phyloP scores from a whole-genome alignment of 1,140 invertebrate genomes.

The Drosophila pachea region DNA sequence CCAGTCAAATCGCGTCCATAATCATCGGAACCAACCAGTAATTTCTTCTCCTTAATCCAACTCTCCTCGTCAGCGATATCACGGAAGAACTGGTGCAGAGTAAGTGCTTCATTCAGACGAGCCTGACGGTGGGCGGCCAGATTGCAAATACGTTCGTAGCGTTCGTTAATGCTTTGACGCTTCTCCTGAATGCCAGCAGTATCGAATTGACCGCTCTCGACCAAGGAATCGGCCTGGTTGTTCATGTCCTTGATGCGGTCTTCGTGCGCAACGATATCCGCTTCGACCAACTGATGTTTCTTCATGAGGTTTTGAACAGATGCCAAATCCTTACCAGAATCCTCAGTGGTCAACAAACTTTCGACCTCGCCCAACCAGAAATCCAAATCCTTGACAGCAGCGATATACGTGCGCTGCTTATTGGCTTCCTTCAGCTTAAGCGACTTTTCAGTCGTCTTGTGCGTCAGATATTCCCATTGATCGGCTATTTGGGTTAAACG shows the following conservation, averaged over 20 bases:
- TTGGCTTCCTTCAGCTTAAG: slow-evolving; percentile 99
- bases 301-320: slow-evolving; percentile 99
- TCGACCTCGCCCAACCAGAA: slow-evolving; percentile 99
- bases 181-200: slow-evolving; percentile 95
- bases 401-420: slow-evolving; percentile 99
- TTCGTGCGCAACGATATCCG: slow-evolving; percentile 97
- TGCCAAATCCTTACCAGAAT: slow-evolving; percentile 98
- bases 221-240: slow-evolving; percentile 93
- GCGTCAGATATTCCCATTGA: slow-evolving; percentile 98
- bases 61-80: slow-evolving; percentile 99
- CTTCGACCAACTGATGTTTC: slow-evolving; percentile 98
- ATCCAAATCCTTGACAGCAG: slow-evolving; percentile 99
- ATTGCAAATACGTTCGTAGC: slow-evolving; percentile 95
- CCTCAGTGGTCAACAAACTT: slow-evolving; percentile 96
- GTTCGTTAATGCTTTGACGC: slow-evolving; percentile 94
- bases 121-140: slow-evolving; percentile 94
- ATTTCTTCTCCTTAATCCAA: slow-evolving; percentile 99
- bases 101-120: slow-evolving; percentile 96
- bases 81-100: slow-evolving; percentile 98
- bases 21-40: slow-evolving; percentile 97
- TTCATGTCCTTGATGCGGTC: slow-evolving; percentile 98
- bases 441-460: slow-evolving; percentile 98
- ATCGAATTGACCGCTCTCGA: slow-evolving; percentile 97
- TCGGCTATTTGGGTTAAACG: slow-evolving; percentile 96
- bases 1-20: slow-evolving; percentile 98